These are phyloP conservation scores for Micronycteris hirsuta DNA, from an alignment of 2,113 vertebrate genomes.

Conservation along the genomic window DNA sequence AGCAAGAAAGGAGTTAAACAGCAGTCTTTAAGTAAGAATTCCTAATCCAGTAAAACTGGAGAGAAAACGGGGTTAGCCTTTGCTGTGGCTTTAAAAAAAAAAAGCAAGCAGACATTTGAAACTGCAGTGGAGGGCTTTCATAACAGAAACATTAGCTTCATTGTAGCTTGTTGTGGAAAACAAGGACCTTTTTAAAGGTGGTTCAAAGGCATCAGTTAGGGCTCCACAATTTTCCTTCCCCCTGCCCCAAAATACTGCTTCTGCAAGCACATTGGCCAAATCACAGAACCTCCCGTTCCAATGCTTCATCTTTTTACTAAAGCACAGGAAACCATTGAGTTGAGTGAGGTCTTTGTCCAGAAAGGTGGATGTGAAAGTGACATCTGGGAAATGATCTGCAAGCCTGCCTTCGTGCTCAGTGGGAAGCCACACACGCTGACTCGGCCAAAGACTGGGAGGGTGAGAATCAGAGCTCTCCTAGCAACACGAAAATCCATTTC, in stretches of 20 bases:
- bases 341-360: conserved; percentile 45
- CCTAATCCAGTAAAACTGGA: not conserved
- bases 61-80: conserved; percentile 7
- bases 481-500: not conserved
- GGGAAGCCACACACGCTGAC: not conserved
- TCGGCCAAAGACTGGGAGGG: not conserved
- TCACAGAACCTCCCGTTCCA: not conserved
- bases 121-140: conserved; percentile 53
- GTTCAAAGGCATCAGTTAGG: conserved; percentile 30
- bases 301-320: not conserved
- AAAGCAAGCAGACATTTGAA: conserved; percentile 22
- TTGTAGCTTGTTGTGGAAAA: conserved; percentile 58
- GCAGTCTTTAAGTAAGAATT: not conserved
- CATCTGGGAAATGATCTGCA: conserved; percentile 12
- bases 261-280: not conserved
- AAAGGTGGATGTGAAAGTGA: conserved; percentile 16
- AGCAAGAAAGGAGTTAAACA: conserved; percentile 18
- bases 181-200: conserved; percentile 41
- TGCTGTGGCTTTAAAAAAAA: conserved; percentile 27
- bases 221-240: conserved; percentile 11
- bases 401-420: not conserved
- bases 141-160: conserved; percentile 55
- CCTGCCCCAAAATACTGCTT: not conserved
- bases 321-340: not conserved
- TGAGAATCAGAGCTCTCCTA: not conserved